Evolutionary conservation across 2,888 invertebrate genomes (phyloP).

Genomic region (Agriotes lineatus): DNA sequence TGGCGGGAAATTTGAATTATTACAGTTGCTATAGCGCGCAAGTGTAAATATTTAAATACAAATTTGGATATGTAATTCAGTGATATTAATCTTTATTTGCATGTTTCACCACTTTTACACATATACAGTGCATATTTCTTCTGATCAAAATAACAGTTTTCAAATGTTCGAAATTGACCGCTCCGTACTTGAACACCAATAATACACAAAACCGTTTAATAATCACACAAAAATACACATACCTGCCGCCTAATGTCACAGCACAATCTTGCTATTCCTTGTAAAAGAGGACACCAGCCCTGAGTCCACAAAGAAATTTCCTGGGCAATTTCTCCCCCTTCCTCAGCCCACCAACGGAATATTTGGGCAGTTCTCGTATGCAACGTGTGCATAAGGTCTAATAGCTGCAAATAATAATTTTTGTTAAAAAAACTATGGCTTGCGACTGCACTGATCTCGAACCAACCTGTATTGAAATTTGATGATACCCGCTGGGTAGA

Average conservation of each 20-base stretch:
- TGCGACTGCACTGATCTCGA: neutral
- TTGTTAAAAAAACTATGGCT: neutral
- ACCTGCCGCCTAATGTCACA: conserved; percentile 90
- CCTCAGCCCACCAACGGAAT: conserved; percentile 89
- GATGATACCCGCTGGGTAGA: conserved; percentile 78
- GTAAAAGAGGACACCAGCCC: conserved; percentile 96
- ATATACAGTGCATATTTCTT: too few relatives aligned
- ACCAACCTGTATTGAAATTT: conserved; percentile 79
- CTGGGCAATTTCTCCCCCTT: conserved; percentile 71
- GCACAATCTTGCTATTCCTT: conserved; percentile 95
- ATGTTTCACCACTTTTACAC: too few relatives aligned
- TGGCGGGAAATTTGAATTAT: conserved; percentile 21
- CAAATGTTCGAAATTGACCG: neutral
- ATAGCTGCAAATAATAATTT: conserved; percentile 69
- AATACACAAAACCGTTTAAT: too few relatives aligned
- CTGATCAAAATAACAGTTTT: too few relatives aligned
- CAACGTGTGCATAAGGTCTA: conserved; percentile 96
- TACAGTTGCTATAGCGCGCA: too few relatives aligned
- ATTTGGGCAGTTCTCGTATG: conserved; percentile 96
- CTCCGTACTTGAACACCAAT: too few relatives aligned
- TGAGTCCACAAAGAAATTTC: conserved; percentile 87
- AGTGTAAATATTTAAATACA: too few relatives aligned
- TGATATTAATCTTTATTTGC: too few relatives aligned
- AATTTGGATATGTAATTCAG: too few relatives aligned
- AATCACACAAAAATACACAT: too few relatives aligned